Conservation (phyloP, 2,797 vertebrate species). For the Crenuchus spilurus region DNA sequence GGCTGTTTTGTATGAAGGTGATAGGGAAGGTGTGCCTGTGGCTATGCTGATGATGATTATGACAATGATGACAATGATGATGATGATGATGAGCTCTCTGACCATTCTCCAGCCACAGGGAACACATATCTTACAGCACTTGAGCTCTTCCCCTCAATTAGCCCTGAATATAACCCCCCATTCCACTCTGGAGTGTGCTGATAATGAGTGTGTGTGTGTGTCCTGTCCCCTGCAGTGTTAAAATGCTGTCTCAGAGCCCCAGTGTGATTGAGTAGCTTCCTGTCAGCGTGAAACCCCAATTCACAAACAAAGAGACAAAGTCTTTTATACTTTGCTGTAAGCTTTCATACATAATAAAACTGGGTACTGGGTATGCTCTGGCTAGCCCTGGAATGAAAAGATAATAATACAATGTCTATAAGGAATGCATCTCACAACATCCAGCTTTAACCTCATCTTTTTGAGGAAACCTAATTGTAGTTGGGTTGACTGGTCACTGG, state of each 20-base stretch:
- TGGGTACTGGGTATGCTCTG: no score
- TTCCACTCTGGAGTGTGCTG: constrained; percentile 29
- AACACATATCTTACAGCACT: constrained; percentile 34
- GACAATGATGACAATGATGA: neutral
- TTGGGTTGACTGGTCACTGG: no score
- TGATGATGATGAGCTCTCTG: constrained; percentile 19
- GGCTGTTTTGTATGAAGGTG: neutral
- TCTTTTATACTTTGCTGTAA: neutral
- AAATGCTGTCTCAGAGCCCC: constrained; percentile 37
- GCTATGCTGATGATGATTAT: constrained; percentile 8
- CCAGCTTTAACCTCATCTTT: no score
- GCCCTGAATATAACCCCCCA: constrained; percentile 36
- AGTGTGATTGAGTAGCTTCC: constrained; percentile 39
- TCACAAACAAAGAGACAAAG: neutral
- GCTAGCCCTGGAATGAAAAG: no score
- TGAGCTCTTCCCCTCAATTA: constrained; percentile 49
- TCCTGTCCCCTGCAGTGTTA: constrained; percentile 35
- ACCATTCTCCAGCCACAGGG: constrained; percentile 35
- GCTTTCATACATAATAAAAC: neutral
- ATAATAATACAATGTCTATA: no score
- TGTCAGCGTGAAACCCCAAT: constrained; percentile 13
- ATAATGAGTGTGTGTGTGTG: constrained; percentile 35
- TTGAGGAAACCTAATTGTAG: no score
- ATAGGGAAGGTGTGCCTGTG: neutral
- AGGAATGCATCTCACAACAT: no score